These are phyloP conservation scores for Coptodon rendalli DNA, from an alignment of 2,113 vertebrate species.

Conservation along the genomic window DNA sequence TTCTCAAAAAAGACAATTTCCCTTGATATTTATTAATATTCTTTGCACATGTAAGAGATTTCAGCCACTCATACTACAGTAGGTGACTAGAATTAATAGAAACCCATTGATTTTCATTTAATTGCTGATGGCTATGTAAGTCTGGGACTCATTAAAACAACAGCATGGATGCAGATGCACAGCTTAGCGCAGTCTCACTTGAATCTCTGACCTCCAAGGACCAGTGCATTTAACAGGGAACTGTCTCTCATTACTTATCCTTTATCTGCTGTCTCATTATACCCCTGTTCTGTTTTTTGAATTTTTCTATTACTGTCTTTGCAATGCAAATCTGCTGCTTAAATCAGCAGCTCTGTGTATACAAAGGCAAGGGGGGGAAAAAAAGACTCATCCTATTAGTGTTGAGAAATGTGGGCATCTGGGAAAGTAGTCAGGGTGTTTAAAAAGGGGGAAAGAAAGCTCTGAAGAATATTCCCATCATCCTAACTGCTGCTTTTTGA, in stretches of 20 bases:
- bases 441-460: neutral
- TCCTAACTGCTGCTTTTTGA: neutral
- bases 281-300: constrained; percentile 26
- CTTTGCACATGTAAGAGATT: neutral
- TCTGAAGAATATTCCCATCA: constrained; percentile 12
- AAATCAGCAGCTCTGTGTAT: constrained; percentile 46
- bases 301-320: constrained; percentile 27
- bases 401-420: constrained; percentile 12
- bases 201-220: constrained; percentile 35
- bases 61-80: neutral
- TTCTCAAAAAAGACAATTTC: neutral
- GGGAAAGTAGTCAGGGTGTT: constrained; percentile 3
- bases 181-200: neutral
- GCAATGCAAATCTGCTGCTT: constrained; percentile 48
- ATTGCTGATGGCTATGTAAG: constrained; percentile 6
- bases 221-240: constrained; percentile 12
- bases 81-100: neutral
- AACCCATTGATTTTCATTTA: constrained; percentile 1
- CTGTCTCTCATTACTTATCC: constrained; percentile 43
- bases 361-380: neutral
- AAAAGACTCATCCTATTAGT: constrained; percentile 23
- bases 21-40: neutral
- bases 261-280: constrained; percentile 56
- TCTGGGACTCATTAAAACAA: constrained; percentile 28
- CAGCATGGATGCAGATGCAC: neutral